Base-by-base conservation (phyloP, 2,797 vertebrate species). In the Muraenolepis orangiensis region DNA sequence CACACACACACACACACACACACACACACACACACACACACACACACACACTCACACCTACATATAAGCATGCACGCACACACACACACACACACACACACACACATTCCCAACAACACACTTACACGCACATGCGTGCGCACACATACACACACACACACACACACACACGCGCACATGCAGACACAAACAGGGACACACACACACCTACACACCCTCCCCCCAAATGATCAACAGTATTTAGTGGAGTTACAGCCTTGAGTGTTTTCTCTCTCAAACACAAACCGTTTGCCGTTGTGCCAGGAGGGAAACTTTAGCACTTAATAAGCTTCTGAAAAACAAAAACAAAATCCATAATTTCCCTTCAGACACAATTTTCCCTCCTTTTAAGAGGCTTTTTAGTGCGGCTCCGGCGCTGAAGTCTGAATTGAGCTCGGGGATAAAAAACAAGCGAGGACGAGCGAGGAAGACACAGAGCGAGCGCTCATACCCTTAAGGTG, bases 271-370 rank as follows among this genome's bases (percentile, higher is more conserved):
- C 26, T 66, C 28, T 13, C 26, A 29, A 5, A 20, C 4, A 66
- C 10, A 66, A 3, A 13, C 2, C 23, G 10, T 14, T 66, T 66
- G 7, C 14, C 23, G 2, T 29, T 66, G 64, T 66, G 64, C 64
- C 64, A 30, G 64, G 51, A 26, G 6, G 64, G 64, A 18, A 29
- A 66, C 26, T 66, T 66, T 14, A 16, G 23, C 29, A 66, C 64
- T 29, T 30, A 28, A 66, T 66, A 66, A 66, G 64, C n/a, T n/a
- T 66, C 66, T 7, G 30, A n/a, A 74, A 28, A 71, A 28, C 51
- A 30, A 57, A 2, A 74, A 30, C 3, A 28, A 34, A 69, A 31
- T 40, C 23, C 18, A n/a, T 69, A 32, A 5, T 64, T 68, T 29
- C 36, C 18, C 69, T 46, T 20, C 40, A 26, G 34, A 70, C n/a